Evolutionary conservation across 2,888 invertebrate species (phyloP).

Genomic region (Falcaria lacertinaria): DNA sequence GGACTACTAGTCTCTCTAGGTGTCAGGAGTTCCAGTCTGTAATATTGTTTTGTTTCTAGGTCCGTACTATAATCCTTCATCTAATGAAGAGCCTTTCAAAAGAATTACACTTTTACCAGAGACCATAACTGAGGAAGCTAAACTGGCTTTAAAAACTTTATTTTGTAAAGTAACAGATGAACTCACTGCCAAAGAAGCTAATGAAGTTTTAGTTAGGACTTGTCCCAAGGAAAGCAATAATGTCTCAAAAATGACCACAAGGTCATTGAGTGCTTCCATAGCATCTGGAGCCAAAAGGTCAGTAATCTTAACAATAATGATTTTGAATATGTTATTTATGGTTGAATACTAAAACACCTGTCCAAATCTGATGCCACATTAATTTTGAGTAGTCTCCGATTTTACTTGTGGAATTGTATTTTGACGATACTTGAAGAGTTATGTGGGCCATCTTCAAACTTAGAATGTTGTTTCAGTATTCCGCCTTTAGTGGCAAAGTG

Average conservation of each 20-base stretch:
- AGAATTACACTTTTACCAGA: slow-evolving; percentile 89
- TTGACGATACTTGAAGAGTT: no score
- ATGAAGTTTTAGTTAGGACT: slow-evolving; percentile 88
- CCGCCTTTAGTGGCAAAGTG: no score
- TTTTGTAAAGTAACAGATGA: slow-evolving; percentile 84
- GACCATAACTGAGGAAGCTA: slow-evolving; percentile 82
- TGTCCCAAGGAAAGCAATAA: slow-evolving; percentile 81
- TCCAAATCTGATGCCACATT: no score
- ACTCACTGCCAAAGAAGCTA: slow-evolving; percentile 86
- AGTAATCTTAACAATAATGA: no score
- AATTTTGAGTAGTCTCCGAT: no score
- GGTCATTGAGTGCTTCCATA: slow-evolving; percentile 53
- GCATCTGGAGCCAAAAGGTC: slow-evolving; percentile 61
- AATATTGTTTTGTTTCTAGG: slow-evolving; percentile 38
- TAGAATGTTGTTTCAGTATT: no score
- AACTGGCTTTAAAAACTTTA: slow-evolving; percentile 81
- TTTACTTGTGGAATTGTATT: no score
- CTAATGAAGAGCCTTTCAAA: slow-evolving; percentile 83
- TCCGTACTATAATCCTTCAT: slow-evolving; percentile 81
- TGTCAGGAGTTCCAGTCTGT: no score
- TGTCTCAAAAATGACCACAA: slow-evolving; percentile 61
- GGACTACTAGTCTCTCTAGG: no score
- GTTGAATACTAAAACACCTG: no score
- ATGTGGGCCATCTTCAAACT: no score
- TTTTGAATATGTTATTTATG: no score